Conservation (phyloP, 2,888 invertebrate species). For the Siphlonurus alternatus region DNA sequence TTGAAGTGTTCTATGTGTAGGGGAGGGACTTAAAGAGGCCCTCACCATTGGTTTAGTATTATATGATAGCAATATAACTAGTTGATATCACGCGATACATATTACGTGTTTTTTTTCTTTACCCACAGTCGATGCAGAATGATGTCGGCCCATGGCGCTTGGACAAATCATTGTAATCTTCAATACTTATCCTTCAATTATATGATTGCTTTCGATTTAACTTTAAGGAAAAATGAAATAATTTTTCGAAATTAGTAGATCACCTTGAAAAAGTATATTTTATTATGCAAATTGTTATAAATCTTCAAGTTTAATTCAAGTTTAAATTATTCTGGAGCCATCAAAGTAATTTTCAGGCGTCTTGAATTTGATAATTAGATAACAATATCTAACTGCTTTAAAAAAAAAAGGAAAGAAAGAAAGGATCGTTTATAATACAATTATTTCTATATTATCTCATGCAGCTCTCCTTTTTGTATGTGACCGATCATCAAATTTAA, state of each 20-base stretch:
- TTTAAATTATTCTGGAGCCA: background rate
- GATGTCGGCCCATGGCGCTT: background rate
- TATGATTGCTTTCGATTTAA: background rate
- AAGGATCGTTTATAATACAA: too few relatives aligned
- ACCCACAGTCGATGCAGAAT: background rate
- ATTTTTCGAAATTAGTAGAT: background rate
- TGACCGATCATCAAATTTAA: too few relatives aligned
- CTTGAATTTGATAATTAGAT: background rate
- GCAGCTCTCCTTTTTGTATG: too few relatives aligned
- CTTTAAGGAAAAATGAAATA: background rate
- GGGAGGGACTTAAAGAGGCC: background rate
- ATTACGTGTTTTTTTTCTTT: background rate
- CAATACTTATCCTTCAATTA: background rate
- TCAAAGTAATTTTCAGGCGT: background rate
- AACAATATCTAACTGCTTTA: too few relatives aligned
- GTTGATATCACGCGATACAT: background rate
- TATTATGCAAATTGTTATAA: background rate
- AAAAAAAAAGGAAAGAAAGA: too few relatives aligned
- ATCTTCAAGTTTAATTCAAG: background rate
- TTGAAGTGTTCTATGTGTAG: background rate
- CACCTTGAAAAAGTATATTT: background rate
- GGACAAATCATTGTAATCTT: background rate
- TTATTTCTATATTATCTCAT: too few relatives aligned
- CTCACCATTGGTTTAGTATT: background rate
- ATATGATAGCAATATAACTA: background rate